These are phyloP conservation scores for Euphonia xanthogaster DNA, from an alignment of 2,797 vertebrate species.

Conservation along the genomic window DNA sequence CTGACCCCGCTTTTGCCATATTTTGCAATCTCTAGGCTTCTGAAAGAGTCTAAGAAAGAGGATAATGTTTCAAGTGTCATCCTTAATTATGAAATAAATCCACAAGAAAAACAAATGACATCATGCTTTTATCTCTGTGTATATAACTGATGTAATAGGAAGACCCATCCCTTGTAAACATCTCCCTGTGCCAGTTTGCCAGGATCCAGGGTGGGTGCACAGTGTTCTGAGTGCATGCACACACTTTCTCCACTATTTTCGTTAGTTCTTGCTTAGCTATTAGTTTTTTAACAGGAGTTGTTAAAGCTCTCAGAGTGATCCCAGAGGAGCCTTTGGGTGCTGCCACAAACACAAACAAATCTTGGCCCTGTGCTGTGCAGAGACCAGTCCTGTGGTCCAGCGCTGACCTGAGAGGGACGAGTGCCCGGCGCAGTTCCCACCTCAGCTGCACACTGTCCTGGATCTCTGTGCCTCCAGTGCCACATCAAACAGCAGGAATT, in stretches of 20 bases:
- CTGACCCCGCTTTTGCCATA: neutral
- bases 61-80: neutral
- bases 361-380: neutral
- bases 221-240: rapidly evolving
- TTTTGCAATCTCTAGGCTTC: neutral
- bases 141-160: neutral
- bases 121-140: neutral
- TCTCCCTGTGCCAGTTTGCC: neutral
- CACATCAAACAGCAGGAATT: neutral
- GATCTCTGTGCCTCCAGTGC: neutral
- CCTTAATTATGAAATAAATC: constrained; percentile 31
- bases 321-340: neutral
- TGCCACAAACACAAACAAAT: neutral
- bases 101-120: constrained; percentile 12
- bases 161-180: neutral
- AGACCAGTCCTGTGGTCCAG: neutral
- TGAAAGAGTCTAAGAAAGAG: neutral
- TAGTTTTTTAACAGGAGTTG: neutral
- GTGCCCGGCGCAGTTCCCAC: rapidly evolving
- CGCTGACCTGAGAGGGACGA: rapidly evolving
- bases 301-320: neutral
- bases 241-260: neutral
- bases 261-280: neutral
- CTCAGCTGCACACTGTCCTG: neutral
- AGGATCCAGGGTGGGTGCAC: neutral